Conservation (phyloP, 2,888 invertebrate species). For the Polietes domitor region DNA sequence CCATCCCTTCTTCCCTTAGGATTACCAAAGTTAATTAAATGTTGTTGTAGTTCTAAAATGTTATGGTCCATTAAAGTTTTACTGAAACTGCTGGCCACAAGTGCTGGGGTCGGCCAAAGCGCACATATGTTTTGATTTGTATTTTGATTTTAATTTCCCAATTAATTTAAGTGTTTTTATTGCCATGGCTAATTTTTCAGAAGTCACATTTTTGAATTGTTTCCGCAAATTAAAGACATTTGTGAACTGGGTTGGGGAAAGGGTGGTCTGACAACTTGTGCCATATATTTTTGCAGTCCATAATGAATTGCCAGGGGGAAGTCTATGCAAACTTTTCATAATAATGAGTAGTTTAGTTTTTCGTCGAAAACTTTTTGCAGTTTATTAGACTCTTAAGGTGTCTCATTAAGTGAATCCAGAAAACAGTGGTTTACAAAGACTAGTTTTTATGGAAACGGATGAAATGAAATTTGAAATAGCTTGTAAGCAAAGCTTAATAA, state of each 20-base stretch:
- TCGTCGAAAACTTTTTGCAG: constrained; percentile 44
- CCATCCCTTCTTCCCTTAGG: not conserved
- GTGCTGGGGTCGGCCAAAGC: not conserved
- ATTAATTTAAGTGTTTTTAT: constrained; percentile 24
- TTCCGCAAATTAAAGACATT: not conserved
- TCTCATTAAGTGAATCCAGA: constrained; percentile 13
- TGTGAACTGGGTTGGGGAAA: not conserved
- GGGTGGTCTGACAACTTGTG: not conserved
- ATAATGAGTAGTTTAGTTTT: not conserved
- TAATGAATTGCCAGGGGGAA: not conserved
- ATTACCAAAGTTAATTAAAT: not conserved
- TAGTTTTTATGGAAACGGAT: too few species aligned
- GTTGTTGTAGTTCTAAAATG: not conserved
- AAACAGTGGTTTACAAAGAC: constrained; percentile 53
- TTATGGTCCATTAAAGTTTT: constrained; percentile 42
- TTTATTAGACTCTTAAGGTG: constrained; percentile 54
- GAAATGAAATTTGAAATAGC: too few species aligned
- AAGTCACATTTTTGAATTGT: not conserved
- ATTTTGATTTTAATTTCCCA: not conserved
- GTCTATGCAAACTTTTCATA: not conserved
- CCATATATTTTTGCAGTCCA: not conserved
- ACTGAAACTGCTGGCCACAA: not conserved
- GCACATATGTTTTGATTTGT: constrained; percentile 33
- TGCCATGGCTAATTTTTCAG: not conserved
- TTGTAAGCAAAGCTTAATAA: too few species aligned